These are phyloP conservation scores for Branchinecta lindahli DNA, from an alignment of 1,140 invertebrate genomes.

Conservation along the genomic window DNA sequence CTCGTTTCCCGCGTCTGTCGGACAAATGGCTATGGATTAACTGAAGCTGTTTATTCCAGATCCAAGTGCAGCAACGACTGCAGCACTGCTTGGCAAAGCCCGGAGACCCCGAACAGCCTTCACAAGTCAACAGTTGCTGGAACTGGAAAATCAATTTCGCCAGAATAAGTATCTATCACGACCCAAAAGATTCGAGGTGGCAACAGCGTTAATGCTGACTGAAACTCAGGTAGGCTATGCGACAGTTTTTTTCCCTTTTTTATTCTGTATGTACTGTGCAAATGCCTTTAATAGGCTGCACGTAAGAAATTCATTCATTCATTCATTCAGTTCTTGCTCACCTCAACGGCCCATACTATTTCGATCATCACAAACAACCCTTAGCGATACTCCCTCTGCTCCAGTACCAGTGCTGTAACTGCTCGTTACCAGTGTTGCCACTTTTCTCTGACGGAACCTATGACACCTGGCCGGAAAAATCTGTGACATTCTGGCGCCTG, in stretches of 20 bases:
- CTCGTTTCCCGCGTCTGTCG: too few species aligned
- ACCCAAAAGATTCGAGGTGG: conserved; percentile 96
- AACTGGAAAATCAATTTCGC: conserved; percentile 94
- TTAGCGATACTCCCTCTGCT: too few species aligned
- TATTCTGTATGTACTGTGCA: too few species aligned
- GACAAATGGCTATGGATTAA: background rate
- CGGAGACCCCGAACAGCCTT: conserved; percentile 90
- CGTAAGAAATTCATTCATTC: background rate
- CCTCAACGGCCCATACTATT: too few species aligned
- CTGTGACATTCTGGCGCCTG: too few species aligned
- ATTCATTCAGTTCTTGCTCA: background rate
- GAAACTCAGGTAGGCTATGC: conserved; percentile 77
- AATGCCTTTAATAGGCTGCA: too few species aligned
- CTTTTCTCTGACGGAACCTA: too few species aligned
- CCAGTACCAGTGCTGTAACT: too few species aligned
- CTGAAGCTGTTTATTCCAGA: background rate
- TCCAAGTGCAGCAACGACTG: conserved; percentile 27
- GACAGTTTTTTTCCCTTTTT: background rate
- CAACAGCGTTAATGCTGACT: conserved; percentile 89
- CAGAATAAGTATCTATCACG: conserved; percentile 97
- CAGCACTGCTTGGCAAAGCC: conserved; percentile 77
- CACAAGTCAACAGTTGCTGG: conserved; percentile 91
- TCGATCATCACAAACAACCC: too few species aligned
- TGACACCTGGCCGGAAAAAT: too few species aligned
- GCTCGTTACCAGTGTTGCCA: too few species aligned